These are phyloP conservation scores for Neolamprologus cancellatus DNA, from an alignment of 2,113 vertebrate genomes.

Conservation along the genomic window DNA sequence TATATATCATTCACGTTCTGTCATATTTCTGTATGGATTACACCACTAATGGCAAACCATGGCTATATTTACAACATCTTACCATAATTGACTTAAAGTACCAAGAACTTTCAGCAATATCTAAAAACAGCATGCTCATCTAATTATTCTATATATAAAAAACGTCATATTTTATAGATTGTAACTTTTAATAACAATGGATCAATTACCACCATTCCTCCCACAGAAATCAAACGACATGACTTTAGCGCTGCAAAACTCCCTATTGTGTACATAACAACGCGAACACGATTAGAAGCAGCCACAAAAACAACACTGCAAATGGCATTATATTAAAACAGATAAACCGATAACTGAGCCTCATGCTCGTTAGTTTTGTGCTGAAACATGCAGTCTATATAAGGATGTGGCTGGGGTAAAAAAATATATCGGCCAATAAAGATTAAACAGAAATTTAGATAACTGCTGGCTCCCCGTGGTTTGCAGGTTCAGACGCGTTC, in stretches of 20 bases:
- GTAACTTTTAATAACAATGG: background rate
- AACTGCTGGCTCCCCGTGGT: background rate
- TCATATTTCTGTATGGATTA: background rate
- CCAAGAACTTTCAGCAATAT: background rate
- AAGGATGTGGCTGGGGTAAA: background rate
- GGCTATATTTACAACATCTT: background rate
- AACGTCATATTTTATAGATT: background rate
- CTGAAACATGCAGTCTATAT: background rate
- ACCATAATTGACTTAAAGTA: background rate
- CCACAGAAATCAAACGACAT: background rate
- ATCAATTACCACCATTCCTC: background rate
- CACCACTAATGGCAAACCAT: background rate
- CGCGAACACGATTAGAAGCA: background rate
- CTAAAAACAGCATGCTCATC: background rate
- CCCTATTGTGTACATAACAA: background rate
- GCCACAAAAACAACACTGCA: background rate
- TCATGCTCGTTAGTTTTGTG: background rate
- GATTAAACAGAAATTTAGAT: background rate
- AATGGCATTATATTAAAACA: background rate
- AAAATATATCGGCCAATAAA: background rate
- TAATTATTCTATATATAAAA: background rate
- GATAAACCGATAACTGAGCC: background rate
- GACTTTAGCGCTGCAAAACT: accelerated
- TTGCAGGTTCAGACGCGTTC: background rate
- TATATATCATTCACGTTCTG: background rate